Evolutionary conservation across 2,888 invertebrate species (phyloP).

Genomic region (Caenorhabditis wallacei): DNA sequence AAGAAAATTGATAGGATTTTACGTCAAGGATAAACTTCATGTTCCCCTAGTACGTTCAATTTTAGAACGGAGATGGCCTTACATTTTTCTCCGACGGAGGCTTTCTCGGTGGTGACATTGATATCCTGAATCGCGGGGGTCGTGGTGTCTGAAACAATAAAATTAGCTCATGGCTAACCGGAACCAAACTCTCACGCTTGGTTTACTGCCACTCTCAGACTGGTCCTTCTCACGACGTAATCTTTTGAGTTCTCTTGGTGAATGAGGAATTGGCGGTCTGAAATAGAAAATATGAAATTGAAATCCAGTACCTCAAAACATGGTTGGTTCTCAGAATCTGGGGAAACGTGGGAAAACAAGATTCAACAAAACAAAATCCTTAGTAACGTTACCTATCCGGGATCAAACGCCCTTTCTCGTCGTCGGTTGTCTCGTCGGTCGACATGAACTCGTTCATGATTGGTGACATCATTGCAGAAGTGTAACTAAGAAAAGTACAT

Average conservation of each 20-base stretch:
- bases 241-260: constrained; percentile 57
- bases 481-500: constrained; percentile 73
- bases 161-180: too few species aligned
- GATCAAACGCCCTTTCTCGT: constrained; percentile 66
- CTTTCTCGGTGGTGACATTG: constrained; percentile 77
- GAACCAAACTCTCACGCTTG: constrained; percentile 49
- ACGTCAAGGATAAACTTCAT: neutral
- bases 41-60: too few species aligned
- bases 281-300: constrained; percentile 1
- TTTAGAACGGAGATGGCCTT: too few species aligned
- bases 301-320: too few species aligned
- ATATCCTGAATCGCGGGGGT: constrained; percentile 79
- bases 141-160: constrained; percentile 69
- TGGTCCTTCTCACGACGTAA: constrained; percentile 55
- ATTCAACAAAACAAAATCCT: neutral
- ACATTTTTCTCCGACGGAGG: constrained; percentile 62
- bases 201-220: constrained; percentile 51
- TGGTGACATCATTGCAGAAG: constrained; percentile 82
- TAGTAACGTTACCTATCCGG: constrained; percentile 64
- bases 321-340: constrained; percentile 11
- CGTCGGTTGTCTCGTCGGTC: constrained; percentile 73
- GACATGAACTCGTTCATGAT: constrained; percentile 76
- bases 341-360: constrained; percentile 3
- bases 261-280: constrained; percentile 64
- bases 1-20: neutral